These are phyloP conservation scores for Hirtodrosophila cameraria DNA, from an alignment of 2,888 invertebrate species.

Conservation along the genomic window DNA sequence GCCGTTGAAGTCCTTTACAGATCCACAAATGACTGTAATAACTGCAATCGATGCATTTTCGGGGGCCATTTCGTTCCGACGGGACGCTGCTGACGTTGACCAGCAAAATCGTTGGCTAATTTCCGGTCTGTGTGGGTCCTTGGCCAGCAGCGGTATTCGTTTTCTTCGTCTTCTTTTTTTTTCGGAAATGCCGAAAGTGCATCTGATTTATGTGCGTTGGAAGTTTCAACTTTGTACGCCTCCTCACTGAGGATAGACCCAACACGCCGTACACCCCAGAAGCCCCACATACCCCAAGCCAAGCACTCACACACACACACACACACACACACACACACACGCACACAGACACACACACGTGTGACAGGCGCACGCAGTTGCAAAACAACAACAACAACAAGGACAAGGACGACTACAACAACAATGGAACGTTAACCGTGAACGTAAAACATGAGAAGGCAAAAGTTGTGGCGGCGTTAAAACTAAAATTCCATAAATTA, in stretches of 20 bases:
- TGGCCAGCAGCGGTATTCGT: conserved; percentile 22
- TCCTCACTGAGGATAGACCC: conserved; percentile 9
- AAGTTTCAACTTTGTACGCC: conserved; percentile 63
- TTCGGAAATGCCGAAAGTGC: conserved; percentile 77
- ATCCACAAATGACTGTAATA: conserved; percentile 59
- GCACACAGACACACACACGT: conserved; percentile 37
- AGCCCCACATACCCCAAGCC: too few relatives aligned
- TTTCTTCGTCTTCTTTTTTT: conserved; percentile 13
- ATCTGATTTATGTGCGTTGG: conserved; percentile 78
- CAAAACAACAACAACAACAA: conserved; percentile 34
- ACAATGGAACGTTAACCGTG: conserved; percentile 41
- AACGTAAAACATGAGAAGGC: conserved; percentile 47
- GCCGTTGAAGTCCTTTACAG: conserved; percentile 4
- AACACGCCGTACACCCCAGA: background rate
- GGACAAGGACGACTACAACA: conserved; percentile 26
- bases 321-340: conserved; percentile 8
- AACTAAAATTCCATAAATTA: conserved; percentile 83
- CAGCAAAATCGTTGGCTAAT: conserved; percentile 58
- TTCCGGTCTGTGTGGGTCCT: conserved; percentile 36
- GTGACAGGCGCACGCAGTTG: conserved; percentile 53
- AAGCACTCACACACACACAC: too few relatives aligned
- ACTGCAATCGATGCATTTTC: conserved; percentile 60
- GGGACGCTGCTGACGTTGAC: conserved; percentile 8
- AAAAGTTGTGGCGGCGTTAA: conserved; percentile 69
- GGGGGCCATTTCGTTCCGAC: conserved; percentile 11